These are phyloP conservation scores for Aurelia sp. DNA, from an alignment of 30 jellyfish, hydroid and myxozoan genomes.

Conservation along the genomic window DNA sequence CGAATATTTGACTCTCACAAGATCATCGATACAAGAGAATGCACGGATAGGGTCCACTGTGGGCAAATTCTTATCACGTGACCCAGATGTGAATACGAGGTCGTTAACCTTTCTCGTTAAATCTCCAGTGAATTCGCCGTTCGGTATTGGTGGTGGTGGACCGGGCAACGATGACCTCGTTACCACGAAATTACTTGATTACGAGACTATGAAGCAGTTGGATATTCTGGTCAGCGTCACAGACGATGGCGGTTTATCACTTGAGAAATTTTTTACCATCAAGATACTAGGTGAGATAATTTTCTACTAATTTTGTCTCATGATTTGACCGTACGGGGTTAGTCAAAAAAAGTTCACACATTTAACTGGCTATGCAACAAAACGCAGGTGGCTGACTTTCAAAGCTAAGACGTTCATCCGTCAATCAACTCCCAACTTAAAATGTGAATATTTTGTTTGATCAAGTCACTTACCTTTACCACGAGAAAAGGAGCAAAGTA, in stretches of 20 bases:
- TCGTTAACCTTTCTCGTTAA: slow-evolving; percentile 25
- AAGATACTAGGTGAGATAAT: slow-evolving; percentile 30
- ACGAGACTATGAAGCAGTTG: slow-evolving; percentile 52
- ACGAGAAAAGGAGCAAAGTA: too few species aligned
- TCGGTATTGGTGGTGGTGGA: slow-evolving; percentile 74
- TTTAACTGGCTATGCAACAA: too few species aligned
- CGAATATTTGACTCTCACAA: slow-evolving; percentile 35
- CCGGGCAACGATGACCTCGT: slow-evolving; percentile 12
- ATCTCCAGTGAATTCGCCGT: slow-evolving; percentile 54
- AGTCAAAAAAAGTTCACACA: too few species aligned
- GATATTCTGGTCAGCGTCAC: slow-evolving; percentile 70
- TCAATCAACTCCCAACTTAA: too few species aligned
- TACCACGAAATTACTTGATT: slow-evolving; percentile 53
- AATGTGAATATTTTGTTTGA: too few species aligned
- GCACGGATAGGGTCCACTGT: slow-evolving; percentile 49
- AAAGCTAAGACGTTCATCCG: too few species aligned
- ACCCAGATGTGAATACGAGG: slow-evolving; percentile 48
- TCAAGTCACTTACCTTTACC: too few species aligned
- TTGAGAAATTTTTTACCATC: slow-evolving; percentile 48
- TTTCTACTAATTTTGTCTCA: too few species aligned
- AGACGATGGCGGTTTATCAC: slow-evolving; percentile 76
- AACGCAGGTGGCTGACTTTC: too few species aligned
- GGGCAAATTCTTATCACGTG: slow-evolving; percentile 64
- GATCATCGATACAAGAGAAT: slow-evolving; percentile 39
- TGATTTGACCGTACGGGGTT: too few species aligned